Percentiles rank a stretch among this genome's conserved stretches.
Evolutionary conservation across 2,113 vertebrate genomes (phyloP).

Genomic region (Pomatorhinus ruficollis): DNA sequence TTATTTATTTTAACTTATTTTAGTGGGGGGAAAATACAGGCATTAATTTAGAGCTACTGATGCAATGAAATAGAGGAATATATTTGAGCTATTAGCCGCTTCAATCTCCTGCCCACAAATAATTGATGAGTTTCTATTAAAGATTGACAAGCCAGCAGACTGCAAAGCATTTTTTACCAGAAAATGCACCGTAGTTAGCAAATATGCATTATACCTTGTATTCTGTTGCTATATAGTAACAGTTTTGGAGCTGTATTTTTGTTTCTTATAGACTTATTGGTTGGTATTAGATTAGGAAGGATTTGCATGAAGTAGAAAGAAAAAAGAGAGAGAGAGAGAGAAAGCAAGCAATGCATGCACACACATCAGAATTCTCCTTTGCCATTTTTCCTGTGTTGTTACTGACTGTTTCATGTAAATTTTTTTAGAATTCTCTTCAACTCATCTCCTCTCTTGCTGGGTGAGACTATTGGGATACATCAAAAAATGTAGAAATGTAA

Average conservation of each 20-base stretch:
- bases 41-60: constrained; percentile 84
- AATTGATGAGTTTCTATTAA: constrained; percentile 90
- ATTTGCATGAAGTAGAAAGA: constrained; percentile 31
- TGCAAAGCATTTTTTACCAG: constrained; percentile 79
- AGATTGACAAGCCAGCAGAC: constrained; percentile 83
- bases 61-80: constrained; percentile 84
- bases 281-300: constrained; percentile 51
- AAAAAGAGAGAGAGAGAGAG: neutral
- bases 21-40: constrained; percentile 66
- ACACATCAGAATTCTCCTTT: neutral
- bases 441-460: neutral
- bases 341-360: neutral
- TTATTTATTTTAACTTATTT: constrained; percentile 73
- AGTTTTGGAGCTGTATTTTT: constrained; percentile 60
- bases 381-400: constrained; percentile 54
- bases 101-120: constrained; percentile 88
- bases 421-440: constrained; percentile 38
- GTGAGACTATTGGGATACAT: neutral
- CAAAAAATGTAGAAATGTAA: constrained; percentile 57
- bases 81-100: constrained; percentile 86
- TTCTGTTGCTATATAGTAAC: constrained; percentile 64
- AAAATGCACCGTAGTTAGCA: constrained; percentile 74
- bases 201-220: constrained; percentile 72
- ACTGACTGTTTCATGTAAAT: constrained; percentile 26
- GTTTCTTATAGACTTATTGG: constrained; percentile 59